Evolutionary conservation across 35 echinoderm and acorn worm genomes (phyloP), one percentile per base, ranked within the genome.

Genomic region (Strongylocentrotus purpuratus): DNA sequence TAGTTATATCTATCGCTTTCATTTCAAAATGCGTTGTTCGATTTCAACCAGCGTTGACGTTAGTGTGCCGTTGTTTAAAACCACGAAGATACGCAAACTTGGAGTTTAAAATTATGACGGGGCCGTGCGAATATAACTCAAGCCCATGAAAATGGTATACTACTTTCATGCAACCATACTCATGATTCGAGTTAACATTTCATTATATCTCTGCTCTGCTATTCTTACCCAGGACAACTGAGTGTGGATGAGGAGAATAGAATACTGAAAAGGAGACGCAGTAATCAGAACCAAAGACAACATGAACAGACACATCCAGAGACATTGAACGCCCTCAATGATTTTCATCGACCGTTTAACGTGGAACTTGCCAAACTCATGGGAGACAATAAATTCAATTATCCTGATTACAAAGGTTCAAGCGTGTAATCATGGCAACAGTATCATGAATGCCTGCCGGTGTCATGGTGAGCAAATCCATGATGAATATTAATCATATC

Each of bases 301-400:
- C 65, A 78, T n/a, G 65, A 78, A 78, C 5, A 78, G 65, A 78
- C 65, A 28, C n/a, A 78, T 22, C 65, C 65, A n/a, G 22, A 78
- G 65, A 78, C 65, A n/a, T 7, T 78, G 65, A 78, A 78, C 31
- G 18, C 93, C 25, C 47, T 95, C 32, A 95, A 47, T 28, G 95
- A 95, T 4, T 95, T 95, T 78, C 59, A 95, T 93, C 20, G 13
- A n/a, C 87, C 87, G 11, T 92, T 45, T 31, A 95, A 95, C 22
- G 32, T 71, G 9, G 90, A 93, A 70, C 88, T 95, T 33, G 89
- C 88, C 0, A 33, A 93, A 22, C 25, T 95, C 14, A 48, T 95
- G 48, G 25, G 60, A 4, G 95, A 95, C 78, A 32, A 93, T 41
- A 95, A 47, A 78, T 95, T 28, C 65, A n/a, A 78, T 28, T 78